Evolutionary conservation across 2,888 invertebrate genomes (phyloP).

Genomic region (Tuberolachnus salignus): DNA sequence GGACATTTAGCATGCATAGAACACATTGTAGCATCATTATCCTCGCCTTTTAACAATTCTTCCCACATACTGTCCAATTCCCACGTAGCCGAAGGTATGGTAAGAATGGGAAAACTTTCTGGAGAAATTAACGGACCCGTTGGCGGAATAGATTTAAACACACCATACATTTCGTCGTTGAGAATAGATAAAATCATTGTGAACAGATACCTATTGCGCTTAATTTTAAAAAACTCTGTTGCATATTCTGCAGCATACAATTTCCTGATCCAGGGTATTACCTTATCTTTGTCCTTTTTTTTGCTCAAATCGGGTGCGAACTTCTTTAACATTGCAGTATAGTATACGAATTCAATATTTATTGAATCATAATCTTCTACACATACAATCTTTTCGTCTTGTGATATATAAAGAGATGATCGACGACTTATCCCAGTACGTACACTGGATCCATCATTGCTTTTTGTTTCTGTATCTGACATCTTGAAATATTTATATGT

Average conservation of each 20-base stretch:
- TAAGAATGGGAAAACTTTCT: conserved; percentile 21
- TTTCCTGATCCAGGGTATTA: conserved; percentile 65
- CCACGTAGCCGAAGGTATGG: conserved; percentile 30
- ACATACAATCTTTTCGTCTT: not conserved
- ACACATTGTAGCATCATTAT: not conserved
- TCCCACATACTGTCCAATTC: conserved; percentile 43
- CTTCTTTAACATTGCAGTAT: conserved; percentile 64
- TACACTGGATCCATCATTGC: too few relatives aligned
- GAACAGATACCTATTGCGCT: conserved; percentile 63
- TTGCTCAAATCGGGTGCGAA: conserved; percentile 63
- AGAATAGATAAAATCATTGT: conserved; percentile 57
- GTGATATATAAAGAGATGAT: too few relatives aligned
- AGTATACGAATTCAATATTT: conserved; percentile 66
- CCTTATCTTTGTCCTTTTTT: conserved; percentile 62
- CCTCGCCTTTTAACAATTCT: conserved; percentile 27
- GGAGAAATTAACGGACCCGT: conserved; percentile 56
- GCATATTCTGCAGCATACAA: conserved; percentile 66
- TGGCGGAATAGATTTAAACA: conserved; percentile 57
- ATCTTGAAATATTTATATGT: too few relatives aligned
- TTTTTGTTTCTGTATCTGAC: too few relatives aligned
- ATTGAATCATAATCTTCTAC: conserved; percentile 61
- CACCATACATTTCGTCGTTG: conserved; percentile 58
- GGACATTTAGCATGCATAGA: conserved; percentile 26
- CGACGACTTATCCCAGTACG: too few relatives aligned
- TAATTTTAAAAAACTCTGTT: conserved; percentile 63